A percentile compares a stretch with the other conserved stretches of the same genome.
Conservation (phyloP, 2,888 invertebrate genomes). For the Icerya purchasi region DNA sequence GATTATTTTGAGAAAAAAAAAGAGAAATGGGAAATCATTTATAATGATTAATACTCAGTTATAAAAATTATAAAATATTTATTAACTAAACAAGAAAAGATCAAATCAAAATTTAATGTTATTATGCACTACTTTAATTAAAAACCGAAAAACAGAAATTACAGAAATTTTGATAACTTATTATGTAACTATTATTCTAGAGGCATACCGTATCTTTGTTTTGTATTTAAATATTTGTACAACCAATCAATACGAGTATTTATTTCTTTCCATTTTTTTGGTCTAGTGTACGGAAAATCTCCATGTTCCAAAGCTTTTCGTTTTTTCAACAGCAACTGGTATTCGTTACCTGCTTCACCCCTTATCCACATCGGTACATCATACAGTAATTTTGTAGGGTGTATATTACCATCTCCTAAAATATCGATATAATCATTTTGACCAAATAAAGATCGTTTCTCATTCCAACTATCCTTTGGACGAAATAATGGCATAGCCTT, state of each 20-base stretch:
- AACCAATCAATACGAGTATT: constrained; percentile 50
- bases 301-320: constrained; percentile 39
- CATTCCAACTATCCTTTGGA: constrained; percentile 52
- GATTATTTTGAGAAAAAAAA: too few species aligned
- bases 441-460: constrained; percentile 63
- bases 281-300: constrained; percentile 36
- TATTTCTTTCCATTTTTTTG: constrained; percentile 56
- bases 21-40: too few species aligned
- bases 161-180: too few species aligned
- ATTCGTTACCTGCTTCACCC: constrained; percentile 71
- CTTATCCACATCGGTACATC: constrained; percentile 73
- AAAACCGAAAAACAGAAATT: too few species aligned
- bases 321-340: constrained; percentile 51
- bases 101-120: too few species aligned
- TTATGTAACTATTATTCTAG: background rate
- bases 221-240: constrained; percentile 46
- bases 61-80: too few species aligned
- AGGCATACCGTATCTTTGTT: background rate
- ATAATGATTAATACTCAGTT: too few species aligned
- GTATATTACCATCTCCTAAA: constrained; percentile 55
- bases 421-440: constrained; percentile 97
- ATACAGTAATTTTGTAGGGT: constrained; percentile 67
- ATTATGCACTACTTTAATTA: too few species aligned
- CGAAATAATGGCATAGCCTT: constrained; percentile 40
- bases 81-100: too few species aligned